These are phyloP conservation scores for Microcebus tavaratra DNA, from an alignment of 2,113 vertebrate genomes.

Conservation along the genomic window DNA sequence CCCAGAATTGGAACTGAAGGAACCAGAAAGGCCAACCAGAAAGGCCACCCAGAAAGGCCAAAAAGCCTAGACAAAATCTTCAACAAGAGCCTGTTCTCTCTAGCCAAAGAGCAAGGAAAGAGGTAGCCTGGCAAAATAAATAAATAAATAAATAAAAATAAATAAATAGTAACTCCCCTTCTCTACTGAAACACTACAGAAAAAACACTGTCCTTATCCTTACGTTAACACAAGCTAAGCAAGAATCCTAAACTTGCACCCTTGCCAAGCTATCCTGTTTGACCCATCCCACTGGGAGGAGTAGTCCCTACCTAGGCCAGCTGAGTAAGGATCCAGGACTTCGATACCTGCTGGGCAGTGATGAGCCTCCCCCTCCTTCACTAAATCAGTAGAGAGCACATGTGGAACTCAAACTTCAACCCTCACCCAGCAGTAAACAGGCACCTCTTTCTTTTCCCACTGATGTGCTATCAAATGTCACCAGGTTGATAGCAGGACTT, in stretches of 20 bases:
- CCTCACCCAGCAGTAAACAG: not conserved
- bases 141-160: not conserved
- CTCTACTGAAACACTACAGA: not conserved
- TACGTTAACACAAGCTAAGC: not conserved
- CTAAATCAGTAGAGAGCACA: accelerated
- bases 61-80: not conserved
- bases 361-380: not conserved
- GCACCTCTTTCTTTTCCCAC: not conserved
- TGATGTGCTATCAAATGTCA: not conserved
- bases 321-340: not conserved
- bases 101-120: not conserved
- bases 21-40: too few species aligned
- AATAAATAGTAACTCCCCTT: not conserved
- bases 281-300: not conserved
- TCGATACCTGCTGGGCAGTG: not conserved
- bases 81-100: not conserved
- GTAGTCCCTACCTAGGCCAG: not conserved
- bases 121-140: not conserved
- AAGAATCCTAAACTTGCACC: not conserved
- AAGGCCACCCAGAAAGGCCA: not conserved
- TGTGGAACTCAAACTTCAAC: not conserved
- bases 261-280: not conserved
- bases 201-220: not conserved
- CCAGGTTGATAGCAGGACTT: not conserved
- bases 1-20: not conserved